These are phyloP conservation scores for Galeopterus variegatus DNA, from an alignment of 2,113 vertebrate species.

Conservation along the genomic window DNA sequence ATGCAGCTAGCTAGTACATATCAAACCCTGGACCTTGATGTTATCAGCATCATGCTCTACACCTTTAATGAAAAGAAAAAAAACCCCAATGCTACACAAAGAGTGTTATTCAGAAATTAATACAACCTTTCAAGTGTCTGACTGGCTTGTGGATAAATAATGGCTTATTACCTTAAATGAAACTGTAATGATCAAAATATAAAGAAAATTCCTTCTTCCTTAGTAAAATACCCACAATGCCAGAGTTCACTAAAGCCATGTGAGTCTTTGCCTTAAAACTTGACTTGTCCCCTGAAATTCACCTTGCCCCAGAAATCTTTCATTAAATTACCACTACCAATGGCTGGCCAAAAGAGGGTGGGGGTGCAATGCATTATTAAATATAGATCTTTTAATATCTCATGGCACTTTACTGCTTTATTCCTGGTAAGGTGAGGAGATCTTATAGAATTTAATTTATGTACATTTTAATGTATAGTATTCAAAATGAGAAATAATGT, in stretches of 20 bases:
- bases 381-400: background rate
- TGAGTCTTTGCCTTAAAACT: background rate
- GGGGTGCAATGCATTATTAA: background rate
- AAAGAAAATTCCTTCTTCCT: constrained; percentile 27
- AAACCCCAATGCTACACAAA: background rate
- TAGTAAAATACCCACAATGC: background rate
- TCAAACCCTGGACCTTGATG: too few species aligned
- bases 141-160: background rate
- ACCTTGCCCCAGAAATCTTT: background rate
- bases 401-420: background rate
- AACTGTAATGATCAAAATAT: constrained; percentile 25
- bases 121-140: background rate
- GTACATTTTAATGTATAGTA: background rate
- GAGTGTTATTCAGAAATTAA: background rate
- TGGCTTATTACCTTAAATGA: background rate
- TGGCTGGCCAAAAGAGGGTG: background rate
- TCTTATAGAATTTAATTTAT: background rate
- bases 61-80: constrained; percentile 3
- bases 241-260: background rate
- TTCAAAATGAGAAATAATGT: background rate
- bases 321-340: background rate
- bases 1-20: too few species aligned
- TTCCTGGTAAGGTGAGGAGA: background rate
- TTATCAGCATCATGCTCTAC: too few species aligned
- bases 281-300: background rate